Base-by-base conservation (phyloP, 2,797 vertebrate genomes). In the Enteromius radiatus region DNA sequence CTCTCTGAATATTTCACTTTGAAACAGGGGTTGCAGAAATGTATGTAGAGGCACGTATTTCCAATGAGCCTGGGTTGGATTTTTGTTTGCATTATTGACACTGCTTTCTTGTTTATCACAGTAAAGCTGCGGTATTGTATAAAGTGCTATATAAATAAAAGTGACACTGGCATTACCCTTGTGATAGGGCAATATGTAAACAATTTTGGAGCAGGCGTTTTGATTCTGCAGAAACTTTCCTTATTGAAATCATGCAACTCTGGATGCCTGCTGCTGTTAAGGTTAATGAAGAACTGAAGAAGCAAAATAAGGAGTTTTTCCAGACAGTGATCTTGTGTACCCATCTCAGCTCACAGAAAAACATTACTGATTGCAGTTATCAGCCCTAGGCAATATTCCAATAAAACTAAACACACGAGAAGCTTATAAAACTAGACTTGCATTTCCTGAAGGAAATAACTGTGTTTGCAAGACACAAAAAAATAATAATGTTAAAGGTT, bases 211-310 rank as follows among this genome's bases (percentile, higher is more conserved):
- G 19, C 33, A 38, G 11, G 15, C 1, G 4, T 67, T 36, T 67
- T 67, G 28, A 64, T 64, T 15, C 31, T 33, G 63, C 31, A 65
- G 63, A 65, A 65, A 65, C 8, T 19, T 17, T 64, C 17, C 28
- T 33, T 33, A 33, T 38, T 33, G 9, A 67, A 36, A 67, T 38
- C 33, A 67, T 21, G 33, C 64, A 38, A 1, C 64, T 21, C 28
- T 33, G 52, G 52, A 54, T 54, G 8, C 52, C 3, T 54, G 64
- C 9, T 67, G 64, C 64, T 12, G 33, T 67, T 38, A 67, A 38
- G 31, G 33, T 67, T 67, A 21, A 67, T 67, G 64, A 38, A 67
- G 33, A 67, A 38, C 64, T n/a, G 19, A 67, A 67, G 64, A 38
- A 21, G 33, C 8, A 67, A 38, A 67, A 38, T 67, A 67, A 67